Evolutionary conservation across 2,888 invertebrate species (phyloP), one percentile per base, ranked within the genome.

Genomic region (Digitonthophagus gazella): DNA sequence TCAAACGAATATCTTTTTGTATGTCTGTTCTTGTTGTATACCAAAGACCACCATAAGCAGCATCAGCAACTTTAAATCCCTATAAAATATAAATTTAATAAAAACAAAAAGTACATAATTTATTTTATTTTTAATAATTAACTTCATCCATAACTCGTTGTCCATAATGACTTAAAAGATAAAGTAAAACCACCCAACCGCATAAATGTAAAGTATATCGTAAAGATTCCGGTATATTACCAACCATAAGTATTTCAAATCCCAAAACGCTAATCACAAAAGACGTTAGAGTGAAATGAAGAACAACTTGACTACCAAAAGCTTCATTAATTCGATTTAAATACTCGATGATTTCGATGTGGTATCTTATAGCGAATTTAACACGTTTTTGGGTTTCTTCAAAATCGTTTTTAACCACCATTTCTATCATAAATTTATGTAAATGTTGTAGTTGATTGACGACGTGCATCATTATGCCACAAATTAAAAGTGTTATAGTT

Each of bases 101-200:
- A 15, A 65, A 3, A 16, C 18, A 0, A 15, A n/a, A 16, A 15
- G 15, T 18, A 65, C 0, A 4, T 18, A 2, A 2, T 19, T 15
- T 14, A 18, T 4, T 19, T 16, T 55, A 14, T 18, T 18, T 55
- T 6, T 16, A 19, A 6, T 22, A 4, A 2, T 54, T 55, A 15
- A 76, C 77, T 71, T 77, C 77, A 64, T 76, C 74, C 44, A 76
- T 76, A 66, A 77, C 67, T 44, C 73, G 69, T 69, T 77, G 76
- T n/a, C 76, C 76, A 58, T 74, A 76, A 57, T 75, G 74, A 22
- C 76, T 76, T 20, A 75, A 69, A 15, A 76, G 65, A 15, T 74
- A 71, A 2, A 77, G 68, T 4, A 77, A 67, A 15, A 74, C 71
- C 11, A 76, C 16, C 77, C 77, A 77, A 22, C 77, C 77, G 19